phyloP scores from a whole-genome alignment of 2,888 invertebrate species.

The Congeria kusceri region DNA sequence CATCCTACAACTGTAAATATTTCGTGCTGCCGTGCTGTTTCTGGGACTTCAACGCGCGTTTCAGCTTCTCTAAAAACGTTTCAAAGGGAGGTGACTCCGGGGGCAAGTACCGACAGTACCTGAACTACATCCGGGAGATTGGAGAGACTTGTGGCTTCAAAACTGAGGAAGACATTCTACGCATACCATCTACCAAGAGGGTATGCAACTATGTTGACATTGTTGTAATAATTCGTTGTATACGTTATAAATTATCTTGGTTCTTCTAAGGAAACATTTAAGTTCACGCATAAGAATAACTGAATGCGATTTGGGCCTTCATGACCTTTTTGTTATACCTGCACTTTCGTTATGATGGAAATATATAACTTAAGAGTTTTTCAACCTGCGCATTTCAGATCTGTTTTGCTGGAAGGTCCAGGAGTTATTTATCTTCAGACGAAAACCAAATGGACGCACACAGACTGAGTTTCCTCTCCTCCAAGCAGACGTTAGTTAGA shows the following conservation, averaged over 20 bases:
- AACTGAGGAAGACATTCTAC: slow-evolving; percentile 92
- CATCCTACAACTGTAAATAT: too few relatives aligned
- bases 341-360: too few relatives aligned
- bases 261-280: too few relatives aligned
- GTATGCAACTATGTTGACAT: slow-evolving; percentile 84
- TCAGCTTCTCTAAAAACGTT: slow-evolving; percentile 87
- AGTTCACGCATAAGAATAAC: too few relatives aligned
- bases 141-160: slow-evolving; percentile 92
- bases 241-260: too few relatives aligned
- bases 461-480: slow-evolving; percentile 74
- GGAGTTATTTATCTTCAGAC: slow-evolving; percentile 69
- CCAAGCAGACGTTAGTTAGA: slow-evolving; percentile 20
- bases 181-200: slow-evolving; percentile 98
- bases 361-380: too few relatives aligned
- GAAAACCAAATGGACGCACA: slow-evolving; percentile 68
- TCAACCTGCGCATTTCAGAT: slow-evolving; percentile 67
- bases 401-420: slow-evolving; percentile 79
- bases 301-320: too few relatives aligned
- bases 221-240: too few relatives aligned
- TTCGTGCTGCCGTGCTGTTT: too few relatives aligned
- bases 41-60: slow-evolving; percentile 96
- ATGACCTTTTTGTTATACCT: too few relatives aligned
- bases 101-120: slow-evolving; percentile 90
- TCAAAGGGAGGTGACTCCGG: not conserved
- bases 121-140: slow-evolving; percentile 86